Evolutionary conservation across 1,140 invertebrate genomes (phyloP).

Genomic region (Metaphire vulgaris): DNA sequence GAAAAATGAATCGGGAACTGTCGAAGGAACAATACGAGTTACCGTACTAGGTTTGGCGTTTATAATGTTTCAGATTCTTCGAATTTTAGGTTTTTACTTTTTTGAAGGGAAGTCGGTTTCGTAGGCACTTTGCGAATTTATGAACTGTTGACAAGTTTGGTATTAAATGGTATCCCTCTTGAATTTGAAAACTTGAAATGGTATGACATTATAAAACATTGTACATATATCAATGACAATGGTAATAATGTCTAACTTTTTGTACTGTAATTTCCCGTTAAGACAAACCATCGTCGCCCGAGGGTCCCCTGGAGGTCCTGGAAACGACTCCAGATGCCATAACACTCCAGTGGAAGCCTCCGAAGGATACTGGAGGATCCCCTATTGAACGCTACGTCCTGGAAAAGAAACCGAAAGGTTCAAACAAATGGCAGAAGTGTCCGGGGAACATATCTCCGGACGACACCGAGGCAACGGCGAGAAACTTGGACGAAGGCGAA

Average conservation of each 20-base stretch:
- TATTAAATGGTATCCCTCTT: no score
- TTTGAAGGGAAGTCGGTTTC: no score
- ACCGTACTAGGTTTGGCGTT: constrained; percentile 65
- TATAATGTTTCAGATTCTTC: no score
- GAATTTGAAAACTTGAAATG: no score
- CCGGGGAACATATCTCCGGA: constrained; percentile 33
- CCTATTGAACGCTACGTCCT: constrained; percentile 93
- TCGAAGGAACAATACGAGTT: constrained; percentile 87
- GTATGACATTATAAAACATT: no score
- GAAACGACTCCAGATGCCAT: constrained; percentile 92
- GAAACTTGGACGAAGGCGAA: constrained; percentile 80
- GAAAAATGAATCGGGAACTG: constrained; percentile 88
- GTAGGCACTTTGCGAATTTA: no score
- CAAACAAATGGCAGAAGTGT: constrained; percentile 44
- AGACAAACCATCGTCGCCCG: constrained; percentile 79
- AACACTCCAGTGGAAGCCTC: constrained; percentile 90
- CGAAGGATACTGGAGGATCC: constrained; percentile 76
- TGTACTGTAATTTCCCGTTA: no score
- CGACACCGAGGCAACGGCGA: constrained; percentile 63
- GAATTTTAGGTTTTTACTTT: no score
- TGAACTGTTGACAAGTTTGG: no score
- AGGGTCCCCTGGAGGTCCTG: constrained; percentile 70
- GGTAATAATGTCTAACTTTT: no score
- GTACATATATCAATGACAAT: no score
- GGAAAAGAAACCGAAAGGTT: constrained; percentile 75